Percentiles rank a stretch among this genome's conserved stretches.
These are phyloP conservation scores for Sylvilagus floridanus DNA, from an alignment of 2,797 vertebrate genomes.

Conservation along the genomic window DNA sequence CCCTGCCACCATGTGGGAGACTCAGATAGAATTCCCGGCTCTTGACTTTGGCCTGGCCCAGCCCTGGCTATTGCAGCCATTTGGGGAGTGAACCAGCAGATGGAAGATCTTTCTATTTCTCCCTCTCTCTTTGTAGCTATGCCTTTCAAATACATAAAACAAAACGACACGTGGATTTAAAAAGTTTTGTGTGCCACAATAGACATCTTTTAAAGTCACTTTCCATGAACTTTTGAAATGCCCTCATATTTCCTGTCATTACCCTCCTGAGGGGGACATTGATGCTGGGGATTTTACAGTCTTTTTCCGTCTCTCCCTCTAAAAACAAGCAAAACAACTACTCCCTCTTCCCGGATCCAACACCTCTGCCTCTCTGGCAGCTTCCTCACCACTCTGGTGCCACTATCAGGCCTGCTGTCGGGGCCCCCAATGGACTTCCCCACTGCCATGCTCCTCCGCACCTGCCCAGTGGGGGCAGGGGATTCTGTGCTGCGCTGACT, in stretches of 20 bases:
- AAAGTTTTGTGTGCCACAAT: no score
- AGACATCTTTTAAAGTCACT: no score
- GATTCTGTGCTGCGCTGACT: neutral
- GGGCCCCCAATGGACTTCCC: neutral
- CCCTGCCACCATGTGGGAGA: no score
- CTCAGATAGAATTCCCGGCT: no score
- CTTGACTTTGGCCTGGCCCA: no score
- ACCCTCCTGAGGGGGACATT: neutral
- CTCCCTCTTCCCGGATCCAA: neutral
- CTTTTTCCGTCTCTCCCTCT: neutral
- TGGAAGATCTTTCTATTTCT: no score
- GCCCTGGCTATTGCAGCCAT: no score
- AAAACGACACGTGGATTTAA: no score
- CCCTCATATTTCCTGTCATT: neutral
- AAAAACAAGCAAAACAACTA: slow-evolving; percentile 10
- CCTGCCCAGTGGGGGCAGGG: fast-evolving
- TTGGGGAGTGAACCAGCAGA: no score
- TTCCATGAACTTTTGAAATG: no score
- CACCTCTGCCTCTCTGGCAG: neutral
- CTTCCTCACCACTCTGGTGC: neutral
- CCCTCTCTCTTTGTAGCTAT: no score
- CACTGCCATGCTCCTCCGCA: neutral
- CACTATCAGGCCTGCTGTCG: neutral
- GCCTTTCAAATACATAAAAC: no score
- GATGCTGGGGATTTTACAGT: neutral